Percentiles rank a stretch among this genome's conserved stretches.
phyloP scores from a whole-genome alignment of 2,888 invertebrate species.

The Molorchus minor region DNA sequence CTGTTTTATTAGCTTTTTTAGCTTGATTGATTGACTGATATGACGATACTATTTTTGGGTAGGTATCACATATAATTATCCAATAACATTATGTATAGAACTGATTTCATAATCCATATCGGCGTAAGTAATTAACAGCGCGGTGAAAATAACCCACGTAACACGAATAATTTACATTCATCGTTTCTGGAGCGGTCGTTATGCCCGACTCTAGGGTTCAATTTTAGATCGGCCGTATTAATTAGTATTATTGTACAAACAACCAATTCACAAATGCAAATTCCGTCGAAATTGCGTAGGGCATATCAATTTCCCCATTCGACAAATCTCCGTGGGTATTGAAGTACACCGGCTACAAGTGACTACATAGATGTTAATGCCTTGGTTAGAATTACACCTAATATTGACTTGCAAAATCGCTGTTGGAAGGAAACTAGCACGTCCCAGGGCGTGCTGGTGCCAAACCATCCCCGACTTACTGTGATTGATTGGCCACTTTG shows the following conservation, averaged over 20 bases:
- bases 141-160: too few relatives aligned
- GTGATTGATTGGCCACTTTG: constrained; percentile 61
- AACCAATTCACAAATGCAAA: constrained; percentile 33
- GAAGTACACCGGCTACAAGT: constrained; percentile 41
- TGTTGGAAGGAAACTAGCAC: constrained; percentile 56
- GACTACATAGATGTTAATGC: constrained; percentile 44
- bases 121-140: too few relatives aligned
- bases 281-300: constrained; percentile 30
- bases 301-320: constrained; percentile 34
- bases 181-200: constrained; percentile 13
- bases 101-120: too few relatives aligned
- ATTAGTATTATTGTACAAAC: constrained; percentile 31
- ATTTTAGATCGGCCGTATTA: constrained; percentile 31
- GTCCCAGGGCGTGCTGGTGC: constrained; percentile 60
- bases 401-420: constrained; percentile 62
- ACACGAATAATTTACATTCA: constrained; percentile 26
- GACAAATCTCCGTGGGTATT: constrained; percentile 46
- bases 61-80: too few relatives aligned
- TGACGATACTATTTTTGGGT: too few relatives aligned
- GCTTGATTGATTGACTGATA: too few relatives aligned
- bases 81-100: too few relatives aligned
- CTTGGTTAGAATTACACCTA: constrained; percentile 56
- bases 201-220: constrained; percentile 18
- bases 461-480: constrained; percentile 61
- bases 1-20: too few relatives aligned